phyloP scores from a whole-genome alignment of 2,113 vertebrate species.

The Sylvietta virens region DNA sequence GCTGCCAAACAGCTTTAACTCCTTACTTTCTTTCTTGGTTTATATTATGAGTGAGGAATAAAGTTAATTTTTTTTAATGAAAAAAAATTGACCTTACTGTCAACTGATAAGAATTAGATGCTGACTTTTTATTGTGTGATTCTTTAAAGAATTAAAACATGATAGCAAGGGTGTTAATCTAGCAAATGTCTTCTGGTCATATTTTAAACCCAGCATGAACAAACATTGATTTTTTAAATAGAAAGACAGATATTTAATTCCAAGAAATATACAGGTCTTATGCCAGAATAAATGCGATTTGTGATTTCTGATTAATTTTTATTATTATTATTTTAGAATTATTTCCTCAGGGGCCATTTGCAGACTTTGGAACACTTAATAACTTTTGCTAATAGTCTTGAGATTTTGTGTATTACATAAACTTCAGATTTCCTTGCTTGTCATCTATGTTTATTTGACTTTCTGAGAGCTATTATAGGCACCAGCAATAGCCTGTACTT shows the following conservation, averaged over 20 bases:
- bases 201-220: background rate
- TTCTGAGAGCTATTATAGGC: background rate
- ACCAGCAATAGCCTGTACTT: background rate
- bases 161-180: constrained; percentile 41
- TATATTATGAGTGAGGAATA: background rate
- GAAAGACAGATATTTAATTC: constrained; percentile 27
- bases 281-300: constrained; percentile 29
- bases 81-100: background rate
- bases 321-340: constrained; percentile 25
- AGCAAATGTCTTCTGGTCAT: background rate
- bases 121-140: background rate
- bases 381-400: background rate
- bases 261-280: background rate
- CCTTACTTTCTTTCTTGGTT: background rate
- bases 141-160: constrained; percentile 26
- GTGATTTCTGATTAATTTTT: constrained; percentile 40
- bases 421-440: background rate
- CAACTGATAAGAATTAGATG: constrained; percentile 17
- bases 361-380: background rate
- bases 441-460: constrained; percentile 21
- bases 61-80: background rate
- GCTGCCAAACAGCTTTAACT: constrained; percentile 14
- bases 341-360: background rate
- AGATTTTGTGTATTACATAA: constrained; percentile 3
- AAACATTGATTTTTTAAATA: constrained; percentile 30